A percentile compares a stretch with the other conserved stretches of the same genome.
These are phyloP conservation scores for Melanocharis versteri DNA, from an alignment of 2,113 vertebrate species.

Conservation along the genomic window DNA sequence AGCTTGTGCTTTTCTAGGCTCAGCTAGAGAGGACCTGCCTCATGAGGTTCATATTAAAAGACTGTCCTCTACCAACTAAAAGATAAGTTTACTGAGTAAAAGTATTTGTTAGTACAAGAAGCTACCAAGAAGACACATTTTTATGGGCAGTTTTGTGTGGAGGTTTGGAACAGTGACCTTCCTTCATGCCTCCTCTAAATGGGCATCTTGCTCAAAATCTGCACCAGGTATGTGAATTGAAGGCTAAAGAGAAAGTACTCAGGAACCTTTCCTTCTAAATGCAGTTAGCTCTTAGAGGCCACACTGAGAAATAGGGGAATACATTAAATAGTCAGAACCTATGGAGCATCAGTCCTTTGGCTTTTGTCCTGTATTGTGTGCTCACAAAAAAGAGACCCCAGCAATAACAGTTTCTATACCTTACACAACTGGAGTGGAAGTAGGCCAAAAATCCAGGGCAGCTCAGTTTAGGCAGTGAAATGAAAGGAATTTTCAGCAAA, in stretches of 20 bases:
- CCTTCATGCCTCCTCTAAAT: not conserved
- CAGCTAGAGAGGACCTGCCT: not conserved
- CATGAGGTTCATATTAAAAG: not conserved
- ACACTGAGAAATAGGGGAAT: not conserved
- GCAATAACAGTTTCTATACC: not conserved
- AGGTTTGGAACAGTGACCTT: not conserved
- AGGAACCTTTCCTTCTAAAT: not conserved
- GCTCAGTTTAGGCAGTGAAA: not conserved
- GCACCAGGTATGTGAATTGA: not conserved
- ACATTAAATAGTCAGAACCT: not conserved
- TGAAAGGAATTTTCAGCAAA: not conserved
- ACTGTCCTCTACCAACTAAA: not conserved
- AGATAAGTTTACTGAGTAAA: not conserved
- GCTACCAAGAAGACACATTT: not conserved
- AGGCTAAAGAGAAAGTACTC: not conserved
- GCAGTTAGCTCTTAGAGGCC: not conserved
- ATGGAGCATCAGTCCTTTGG: not conserved
- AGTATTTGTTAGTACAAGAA: not conserved
- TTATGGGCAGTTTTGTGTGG: not conserved
- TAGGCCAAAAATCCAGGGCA: constrained; percentile 21
- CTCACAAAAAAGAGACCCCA: not conserved
- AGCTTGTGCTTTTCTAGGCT: not conserved
- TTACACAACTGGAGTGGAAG: not conserved
- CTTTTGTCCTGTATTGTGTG: not conserved
- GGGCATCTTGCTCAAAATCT: not conserved